phyloP scores from a whole-genome alignment of 2,113 vertebrate species.

The Acanthochromis polyacanthus region DNA sequence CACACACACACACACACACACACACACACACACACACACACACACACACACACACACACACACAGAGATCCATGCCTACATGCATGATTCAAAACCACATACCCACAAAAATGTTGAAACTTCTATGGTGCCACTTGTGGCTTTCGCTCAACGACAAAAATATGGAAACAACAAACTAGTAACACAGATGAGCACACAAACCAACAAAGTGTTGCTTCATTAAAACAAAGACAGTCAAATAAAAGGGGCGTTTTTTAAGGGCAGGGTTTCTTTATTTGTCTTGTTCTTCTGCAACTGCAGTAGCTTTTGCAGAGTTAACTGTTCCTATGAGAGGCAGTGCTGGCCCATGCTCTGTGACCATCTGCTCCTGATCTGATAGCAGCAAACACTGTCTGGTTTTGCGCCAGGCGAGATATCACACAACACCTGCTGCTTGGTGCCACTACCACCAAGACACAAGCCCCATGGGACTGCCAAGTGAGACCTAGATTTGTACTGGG shows the following conservation, averaged over 20 bases:
- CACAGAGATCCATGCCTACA: background rate
- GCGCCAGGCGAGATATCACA: conserved; percentile 51
- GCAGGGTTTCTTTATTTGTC: background rate
- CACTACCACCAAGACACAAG: conserved; percentile 42
- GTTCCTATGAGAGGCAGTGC: conserved; percentile 28
- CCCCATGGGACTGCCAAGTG: conserved; percentile 23
- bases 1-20: no score
- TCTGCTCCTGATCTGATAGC: conserved; percentile 59
- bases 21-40: no score
- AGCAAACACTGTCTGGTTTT: conserved; percentile 42
- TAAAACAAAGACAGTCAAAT: conserved; percentile 21
- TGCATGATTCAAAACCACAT: background rate
- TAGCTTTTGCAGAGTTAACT: conserved; percentile 1
- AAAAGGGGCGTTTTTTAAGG: background rate
- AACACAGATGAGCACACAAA: conserved; percentile 17
- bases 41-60: no score
- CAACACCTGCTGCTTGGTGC: conserved; percentile 59
- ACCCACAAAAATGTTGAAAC: conserved; percentile 19
- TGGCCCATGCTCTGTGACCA: conserved; percentile 46
- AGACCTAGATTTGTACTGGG: conserved; percentile 41
- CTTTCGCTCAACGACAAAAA: conserved; percentile 33
- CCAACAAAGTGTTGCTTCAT: conserved; percentile 14
- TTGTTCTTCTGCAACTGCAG: background rate
- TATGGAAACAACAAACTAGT: conserved; percentile 31
- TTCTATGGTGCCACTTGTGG: conserved; percentile 18